Base-by-base conservation (phyloP, 2,797 vertebrate species). In the Mallotus villosus region DNA sequence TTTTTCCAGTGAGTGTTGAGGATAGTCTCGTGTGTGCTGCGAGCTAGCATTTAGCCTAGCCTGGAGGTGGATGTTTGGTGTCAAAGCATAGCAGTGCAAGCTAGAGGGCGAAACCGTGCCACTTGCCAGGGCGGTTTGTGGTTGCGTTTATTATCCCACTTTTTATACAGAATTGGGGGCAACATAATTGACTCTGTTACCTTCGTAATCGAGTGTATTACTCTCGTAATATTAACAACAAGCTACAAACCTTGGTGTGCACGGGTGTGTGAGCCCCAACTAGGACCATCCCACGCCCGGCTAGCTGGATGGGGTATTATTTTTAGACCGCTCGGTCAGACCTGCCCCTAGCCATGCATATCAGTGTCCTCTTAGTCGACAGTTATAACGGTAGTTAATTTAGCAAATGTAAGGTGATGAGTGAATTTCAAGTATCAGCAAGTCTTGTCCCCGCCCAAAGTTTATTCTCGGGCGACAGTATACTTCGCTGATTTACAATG, bases 41-140 rank as follows among this genome's bases (percentile, higher is more conserved):
- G 85, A 63, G 78, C 63, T 84, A 84, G 78, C 65, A 73, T 66
- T 49, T 53, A 68, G 67, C 67, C 21, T 58, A 68, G 29, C 29
- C n/a, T 37, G 17, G 16, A 17, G 19, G 51, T 5, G 14, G 16
- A 19, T 19, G 51, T 53, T 53, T 53, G 51, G 51, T 53, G 51
- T 17, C 16, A 51, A 17, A 34, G 32, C 32, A 34, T 34, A 34
- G 32, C 32, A 34, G 32, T 34, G 32, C 32, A 34, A 12, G 7
- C 37, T 41, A 7, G 37, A 41, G 8, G 9, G 37, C 9, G 8
- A 41, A 1, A 9, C 37, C 8, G 37, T 9, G 8, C 37, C 37
- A 41, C 37, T 12, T 41, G 37, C 37, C 37, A 12, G 37, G 37
- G 37, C 37, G 37, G 37, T 9, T 9, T 41, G 8, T 11, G 8